Evolutionary conservation across 2,797 vertebrate species (phyloP).

Genomic region (Saxicola maurus): DNA sequence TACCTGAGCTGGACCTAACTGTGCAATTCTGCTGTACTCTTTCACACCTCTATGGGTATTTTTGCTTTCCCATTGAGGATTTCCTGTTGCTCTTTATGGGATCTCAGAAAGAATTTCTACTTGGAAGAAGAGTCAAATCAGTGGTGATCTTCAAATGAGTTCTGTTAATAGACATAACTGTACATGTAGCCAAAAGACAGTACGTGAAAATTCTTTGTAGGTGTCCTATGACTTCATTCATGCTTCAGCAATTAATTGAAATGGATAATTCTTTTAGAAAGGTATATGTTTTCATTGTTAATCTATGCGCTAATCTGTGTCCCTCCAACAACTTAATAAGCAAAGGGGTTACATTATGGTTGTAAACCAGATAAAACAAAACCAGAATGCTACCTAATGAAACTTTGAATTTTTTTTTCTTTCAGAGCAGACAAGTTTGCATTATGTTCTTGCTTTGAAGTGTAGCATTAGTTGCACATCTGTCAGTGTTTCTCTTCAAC

Average conservation of each 20-base stretch:
- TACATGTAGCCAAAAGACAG: neutral
- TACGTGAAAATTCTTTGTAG: neutral
- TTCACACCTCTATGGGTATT: neutral
- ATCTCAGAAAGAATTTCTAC: neutral
- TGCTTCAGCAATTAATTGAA: conserved; percentile 11
- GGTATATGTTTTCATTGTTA: conserved; percentile 25
- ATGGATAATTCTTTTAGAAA: conserved; percentile 32
- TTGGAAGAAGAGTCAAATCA: neutral
- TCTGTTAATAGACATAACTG: neutral
- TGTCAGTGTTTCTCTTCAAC: neutral
- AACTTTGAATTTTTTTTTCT: neutral
- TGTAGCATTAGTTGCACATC: neutral
- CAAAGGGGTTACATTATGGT: neutral
- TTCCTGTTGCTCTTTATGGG: neutral
- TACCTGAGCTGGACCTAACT: neutral
- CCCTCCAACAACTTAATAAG: conserved; percentile 12
- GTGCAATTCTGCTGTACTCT: neutral
- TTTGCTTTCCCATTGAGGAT: neutral
- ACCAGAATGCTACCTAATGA: conserved; percentile 4
- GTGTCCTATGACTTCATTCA: conserved; percentile 6
- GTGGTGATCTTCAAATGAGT: neutral
- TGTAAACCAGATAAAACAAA: conserved; percentile 36
- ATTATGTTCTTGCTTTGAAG: neutral
- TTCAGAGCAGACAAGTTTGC: neutral
- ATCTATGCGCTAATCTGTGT: conserved; percentile 30